Conservation (phyloP, 2,888 invertebrate genomes). For the Apeira syringaria region DNA sequence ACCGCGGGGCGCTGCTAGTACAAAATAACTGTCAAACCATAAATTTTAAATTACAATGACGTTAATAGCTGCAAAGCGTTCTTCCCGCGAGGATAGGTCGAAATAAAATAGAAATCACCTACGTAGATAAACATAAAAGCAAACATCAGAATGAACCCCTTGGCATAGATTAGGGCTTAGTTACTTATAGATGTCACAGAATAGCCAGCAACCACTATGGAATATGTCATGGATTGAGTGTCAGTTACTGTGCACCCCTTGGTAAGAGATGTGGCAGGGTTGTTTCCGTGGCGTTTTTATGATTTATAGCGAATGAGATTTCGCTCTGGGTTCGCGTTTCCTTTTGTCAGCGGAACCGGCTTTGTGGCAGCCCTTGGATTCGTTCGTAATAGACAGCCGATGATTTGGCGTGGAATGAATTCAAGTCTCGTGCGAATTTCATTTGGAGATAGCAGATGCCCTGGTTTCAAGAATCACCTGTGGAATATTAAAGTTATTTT, state of each 20-base stretch:
- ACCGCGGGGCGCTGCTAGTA: too few species aligned
- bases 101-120: conserved; percentile 30
- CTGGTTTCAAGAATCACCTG: neutral
- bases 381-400: conserved; percentile 50
- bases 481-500: too few species aligned
- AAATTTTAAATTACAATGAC: conserved; percentile 18
- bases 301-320: conserved; percentile 68
- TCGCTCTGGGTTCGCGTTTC: conserved; percentile 52
- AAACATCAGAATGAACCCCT: conserved; percentile 60
- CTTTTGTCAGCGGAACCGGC: conserved; percentile 51
- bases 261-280: conserved; percentile 42
- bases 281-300: conserved; percentile 56
- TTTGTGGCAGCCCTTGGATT: conserved; percentile 54
- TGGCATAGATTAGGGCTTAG: conserved; percentile 37
- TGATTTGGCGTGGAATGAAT: conserved; percentile 46
- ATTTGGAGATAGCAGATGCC: conserved; percentile 16
- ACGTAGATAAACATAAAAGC: conserved; percentile 37
- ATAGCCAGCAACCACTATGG: conserved; percentile 19
- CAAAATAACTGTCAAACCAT: conserved; percentile 7
- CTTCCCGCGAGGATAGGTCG: conserved; percentile 18
- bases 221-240: conserved; percentile 30
- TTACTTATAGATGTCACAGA: conserved; percentile 26
- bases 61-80: conserved; percentile 17
- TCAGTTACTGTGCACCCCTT: conserved; percentile 12
- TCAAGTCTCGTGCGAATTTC: conserved; percentile 34